Evolutionary conservation across 1,140 invertebrate species (phyloP), one percentile per base, ranked within the genome.

Genomic region (Homarus americanus): DNA sequence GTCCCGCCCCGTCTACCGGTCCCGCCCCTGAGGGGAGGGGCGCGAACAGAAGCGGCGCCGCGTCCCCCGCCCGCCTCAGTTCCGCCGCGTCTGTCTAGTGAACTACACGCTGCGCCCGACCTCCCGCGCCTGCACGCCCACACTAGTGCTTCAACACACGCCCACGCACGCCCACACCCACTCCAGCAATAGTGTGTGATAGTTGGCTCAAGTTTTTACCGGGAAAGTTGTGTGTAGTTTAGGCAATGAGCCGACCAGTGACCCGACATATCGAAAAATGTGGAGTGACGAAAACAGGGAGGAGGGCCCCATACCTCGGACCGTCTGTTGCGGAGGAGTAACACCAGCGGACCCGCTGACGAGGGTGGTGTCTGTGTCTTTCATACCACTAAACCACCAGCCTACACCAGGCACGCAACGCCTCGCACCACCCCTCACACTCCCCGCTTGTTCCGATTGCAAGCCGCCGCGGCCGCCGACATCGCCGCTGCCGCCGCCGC

Each of bases 31-130:
- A 32, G 44, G 44, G 78, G 79, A 80, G 87, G 87, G 78, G 87
- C 76, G 38, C 76, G 38, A 78, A 28, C 78, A 82, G 87, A 88
- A 32, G 87, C 87, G 49, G 87, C 87, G 87, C 87, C 87, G 87
- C 87, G 87, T 88, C 87, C 87, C 87, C 76, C 76, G 76, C 87
- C 85, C 87, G 79, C 87, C 78, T 88, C 87, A 88, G 87, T 88
- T 82, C 87, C 76, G 76, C 78, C 87, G 87, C 79, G 87, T 88
- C 87, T 88, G 78, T 82, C 87, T 82, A n/a, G 87, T 88, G 87
- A 88, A 66, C 53, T 40, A 72, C 87, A 88, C 66, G 87, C 69
- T 82, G 76, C 87, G 76, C 87, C 63, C 66, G 34, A 88, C 76
- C 87, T 82, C 76, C 87, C 76, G 49, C 87, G 58, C 76, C 58